Percentiles rank a stretch among this genome's conserved stretches.
These are phyloP conservation scores for Donacobius atricapilla DNA, from an alignment of 2,113 vertebrate species.

Conservation along the genomic window DNA sequence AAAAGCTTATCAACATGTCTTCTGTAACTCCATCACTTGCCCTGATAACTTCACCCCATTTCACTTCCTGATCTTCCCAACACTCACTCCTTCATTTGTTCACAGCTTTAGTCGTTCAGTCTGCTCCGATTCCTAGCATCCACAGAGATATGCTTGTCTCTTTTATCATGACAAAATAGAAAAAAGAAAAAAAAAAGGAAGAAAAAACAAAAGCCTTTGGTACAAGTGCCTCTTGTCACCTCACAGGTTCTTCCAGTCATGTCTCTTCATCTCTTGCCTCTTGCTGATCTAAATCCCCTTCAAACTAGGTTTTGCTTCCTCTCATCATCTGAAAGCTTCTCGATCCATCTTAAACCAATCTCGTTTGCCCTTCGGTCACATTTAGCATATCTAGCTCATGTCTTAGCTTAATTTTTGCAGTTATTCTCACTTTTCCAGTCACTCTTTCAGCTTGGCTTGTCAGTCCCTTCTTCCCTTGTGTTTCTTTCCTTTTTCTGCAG, in stretches of 20 bases:
- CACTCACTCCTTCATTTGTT: neutral
- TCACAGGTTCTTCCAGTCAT: neutral
- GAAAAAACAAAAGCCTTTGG: neutral
- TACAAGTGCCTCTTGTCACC: neutral
- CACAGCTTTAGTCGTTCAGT: neutral
- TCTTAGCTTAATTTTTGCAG: neutral
- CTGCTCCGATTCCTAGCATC: neutral
- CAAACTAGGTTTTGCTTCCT: neutral
- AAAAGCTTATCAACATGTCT: neutral
- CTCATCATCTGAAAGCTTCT: neutral
- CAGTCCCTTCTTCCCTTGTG: too few relatives aligned
- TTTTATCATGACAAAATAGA: neutral
- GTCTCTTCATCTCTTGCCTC: rapidly evolving
- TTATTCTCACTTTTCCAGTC: neutral
- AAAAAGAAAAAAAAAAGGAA: too few relatives aligned
- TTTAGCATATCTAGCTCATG: neutral
- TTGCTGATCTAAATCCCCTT: neutral
- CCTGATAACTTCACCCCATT: neutral
- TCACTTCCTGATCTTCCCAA: neutral
- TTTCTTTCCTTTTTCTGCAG: neutral
- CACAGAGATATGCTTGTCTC: neutral
- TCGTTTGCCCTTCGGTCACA: neutral
- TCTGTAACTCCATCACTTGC: neutral
- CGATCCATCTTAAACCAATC: neutral
- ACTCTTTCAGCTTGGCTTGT: neutral